Evolutionary conservation across 92 coral and sea anemone genomes (phyloP), one percentile per base, ranked within the genome.

Genomic region (Galaxea fascicularis): DNA sequence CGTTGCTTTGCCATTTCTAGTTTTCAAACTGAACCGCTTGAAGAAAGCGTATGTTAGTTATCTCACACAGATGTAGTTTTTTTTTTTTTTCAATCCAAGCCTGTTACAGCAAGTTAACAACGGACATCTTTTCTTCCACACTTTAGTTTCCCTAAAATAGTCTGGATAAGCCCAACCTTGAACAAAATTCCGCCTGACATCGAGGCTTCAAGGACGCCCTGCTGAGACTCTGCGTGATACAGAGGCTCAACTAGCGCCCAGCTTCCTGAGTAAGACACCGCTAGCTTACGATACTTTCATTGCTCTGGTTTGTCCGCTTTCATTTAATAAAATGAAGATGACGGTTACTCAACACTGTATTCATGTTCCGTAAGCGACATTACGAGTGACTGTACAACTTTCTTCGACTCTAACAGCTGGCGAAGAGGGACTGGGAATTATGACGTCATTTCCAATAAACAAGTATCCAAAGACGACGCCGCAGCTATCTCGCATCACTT

Each of bases 161-260:
- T 16, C 63, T 20, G 21, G 8, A 21, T 17, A 57, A 57, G 8
- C 25, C 63, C 63, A 12, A 4, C 25, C 21, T 60, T 45, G 54
- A 9, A 77, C 6, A 2, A 63, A 60, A 62, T 31, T 60, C 82
- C 8, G 82, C 57, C 41, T 44, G 71, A 77, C 21, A 62, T 78
- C 39, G 71, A 41, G 59, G 60, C 73, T 18, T 11, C 31, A 6
- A 12, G 9, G 26, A 9, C 21, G 71, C 56, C 22, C 31, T 35
- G 35, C 25, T 14, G 31, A 35, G 31, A 30, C 68, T 56, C 67
- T 51, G 57, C 35, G 44, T 25, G 59, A 63, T 11, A 64, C 49
- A 52, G 62, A 63, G 20, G 63, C 15, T 17, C 18, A 18, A 20
- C 24, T 69, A 25, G 74, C n/a, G 52, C 52, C 41, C 44, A 65